Evolutionary conservation across 2,888 invertebrate species (phyloP), one percentile per base, ranked within the genome.

Genomic region (Amphipyra berbera): DNA sequence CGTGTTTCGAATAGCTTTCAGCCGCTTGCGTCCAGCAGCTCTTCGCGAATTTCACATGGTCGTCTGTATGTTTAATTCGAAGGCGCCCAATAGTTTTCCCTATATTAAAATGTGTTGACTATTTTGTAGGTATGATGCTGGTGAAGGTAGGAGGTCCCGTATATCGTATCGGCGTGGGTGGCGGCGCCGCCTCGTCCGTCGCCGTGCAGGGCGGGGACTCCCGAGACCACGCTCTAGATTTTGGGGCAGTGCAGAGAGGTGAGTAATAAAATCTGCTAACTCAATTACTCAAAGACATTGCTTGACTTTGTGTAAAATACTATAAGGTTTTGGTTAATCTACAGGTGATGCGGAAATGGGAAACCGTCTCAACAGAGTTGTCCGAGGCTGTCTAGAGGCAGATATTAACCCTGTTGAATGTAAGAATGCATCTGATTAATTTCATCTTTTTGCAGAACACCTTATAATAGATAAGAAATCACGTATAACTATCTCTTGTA

Each of bases 71-170:
- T n/a, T n/a, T n/a, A n/a, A n/a, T n/a, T n/a, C n/a, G n/a, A 3
- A 21, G 21, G 21, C 21, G 21, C 21, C 21, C 3, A 21, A 21
- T 21, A 21, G 21, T 21, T 21, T 21, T 21, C 21, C 21, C 21
- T 21, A 21, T 21, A 21, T 3, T 21, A 21, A 21, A 21, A 21
- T 3, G 21, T 21, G 21, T 3, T 21, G 21, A 2, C 21, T 21
- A 21, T 21, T 21, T 57, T 60, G 7, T 82, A 96, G 98, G 98
- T 10, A 98, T 98, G 97, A 95, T 97, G 84, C 96, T 99, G 52
- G 97, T 98, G 0, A 99, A 99, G 95, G 96, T 99, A 47, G 99
- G 99, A 12, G 99, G 99, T 0, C 99, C 99, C 0, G 98, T 99
- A 47, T 99, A 99, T 90, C 96, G 99, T 70, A 99, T 99, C 86